Evolutionary conservation across 2,888 invertebrate genomes (phyloP).

Genomic region (Pyralis farinalis): DNA sequence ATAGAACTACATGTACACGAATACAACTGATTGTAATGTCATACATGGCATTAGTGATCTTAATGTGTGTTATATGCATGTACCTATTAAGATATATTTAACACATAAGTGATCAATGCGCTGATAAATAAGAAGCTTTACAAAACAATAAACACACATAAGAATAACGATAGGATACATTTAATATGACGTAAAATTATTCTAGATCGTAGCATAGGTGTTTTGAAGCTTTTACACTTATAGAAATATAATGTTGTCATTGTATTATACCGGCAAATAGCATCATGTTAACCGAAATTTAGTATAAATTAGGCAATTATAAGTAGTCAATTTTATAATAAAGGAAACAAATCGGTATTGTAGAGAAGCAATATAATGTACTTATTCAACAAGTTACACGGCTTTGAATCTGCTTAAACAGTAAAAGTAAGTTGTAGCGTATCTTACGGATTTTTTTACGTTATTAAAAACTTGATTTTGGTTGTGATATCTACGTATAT

Average conservation of each 20-base stretch:
- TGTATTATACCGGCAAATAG: slow-evolving; percentile 62
- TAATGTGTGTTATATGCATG: not conserved
- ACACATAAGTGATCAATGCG: slow-evolving; percentile 21
- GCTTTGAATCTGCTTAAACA: slow-evolving; percentile 34
- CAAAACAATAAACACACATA: slow-evolving; percentile 72
- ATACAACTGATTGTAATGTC: not conserved
- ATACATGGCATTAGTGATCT: not conserved
- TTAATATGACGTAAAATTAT: slow-evolving; percentile 28
- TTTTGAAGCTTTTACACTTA: slow-evolving; percentile 78
- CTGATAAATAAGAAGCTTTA: slow-evolving; percentile 59
- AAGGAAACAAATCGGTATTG: slow-evolving; percentile 31
- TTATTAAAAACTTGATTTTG: slow-evolving; percentile 37
- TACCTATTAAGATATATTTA: too few relatives aligned
- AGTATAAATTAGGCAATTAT: slow-evolving; percentile 38
- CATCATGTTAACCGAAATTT: slow-evolving; percentile 57
- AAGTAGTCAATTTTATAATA: slow-evolving; percentile 71
- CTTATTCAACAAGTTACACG: slow-evolving; percentile 20
- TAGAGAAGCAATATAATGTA: slow-evolving; percentile 39
- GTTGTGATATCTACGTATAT: slow-evolving; percentile 62
- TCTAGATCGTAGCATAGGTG: slow-evolving; percentile 67
- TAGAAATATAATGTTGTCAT: slow-evolving; percentile 53
- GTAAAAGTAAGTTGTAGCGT: slow-evolving; percentile 28
- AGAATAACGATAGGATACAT: slow-evolving; percentile 44
- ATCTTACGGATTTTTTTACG: slow-evolving; percentile 31
- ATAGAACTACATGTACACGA: too few relatives aligned